These are phyloP conservation scores for Nothobranchius kuhntae DNA, from an alignment of 2,113 vertebrate species.

Conservation along the genomic window DNA sequence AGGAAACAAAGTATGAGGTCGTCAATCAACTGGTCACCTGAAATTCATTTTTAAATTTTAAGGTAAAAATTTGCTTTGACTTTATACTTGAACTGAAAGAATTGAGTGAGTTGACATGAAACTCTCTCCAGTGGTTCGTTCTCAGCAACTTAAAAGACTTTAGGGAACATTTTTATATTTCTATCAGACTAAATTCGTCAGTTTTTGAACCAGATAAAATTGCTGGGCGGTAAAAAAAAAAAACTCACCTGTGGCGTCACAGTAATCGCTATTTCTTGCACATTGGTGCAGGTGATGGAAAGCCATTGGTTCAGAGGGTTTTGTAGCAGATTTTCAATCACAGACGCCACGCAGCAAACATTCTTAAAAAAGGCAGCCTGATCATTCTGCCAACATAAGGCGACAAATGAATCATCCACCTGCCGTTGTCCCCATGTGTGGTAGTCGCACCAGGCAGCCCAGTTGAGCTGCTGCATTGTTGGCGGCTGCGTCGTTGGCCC, in stretches of 20 bases:
- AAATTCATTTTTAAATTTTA: too few species aligned
- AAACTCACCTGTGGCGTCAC: constrained; percentile 62
- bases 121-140: too few species aligned
- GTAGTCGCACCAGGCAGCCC: constrained; percentile 75
- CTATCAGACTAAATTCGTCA: neutral
- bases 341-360: constrained; percentile 69
- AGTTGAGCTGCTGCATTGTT: constrained; percentile 21
- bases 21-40: too few species aligned
- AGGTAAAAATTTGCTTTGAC: too few species aligned
- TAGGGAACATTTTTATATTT: neutral
- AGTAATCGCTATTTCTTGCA: constrained; percentile 25
- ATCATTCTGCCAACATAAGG: constrained; percentile 77
- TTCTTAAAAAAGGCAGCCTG: constrained; percentile 67
- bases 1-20: too few species aligned
- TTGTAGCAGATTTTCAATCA: constrained; percentile 67
- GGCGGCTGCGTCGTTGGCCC: neutral
- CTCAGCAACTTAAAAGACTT: too few species aligned
- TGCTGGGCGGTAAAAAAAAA: neutral
- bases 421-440: constrained; percentile 53
- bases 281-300: constrained; percentile 58
- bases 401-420: constrained; percentile 75
- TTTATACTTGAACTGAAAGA: too few species aligned
- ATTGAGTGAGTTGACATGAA: too few species aligned
- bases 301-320: constrained; percentile 78
- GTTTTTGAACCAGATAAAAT: neutral